These are phyloP conservation scores for Ricordea florida DNA, from an alignment of 92 coral and sea anemone species.

Conservation along the genomic window DNA sequence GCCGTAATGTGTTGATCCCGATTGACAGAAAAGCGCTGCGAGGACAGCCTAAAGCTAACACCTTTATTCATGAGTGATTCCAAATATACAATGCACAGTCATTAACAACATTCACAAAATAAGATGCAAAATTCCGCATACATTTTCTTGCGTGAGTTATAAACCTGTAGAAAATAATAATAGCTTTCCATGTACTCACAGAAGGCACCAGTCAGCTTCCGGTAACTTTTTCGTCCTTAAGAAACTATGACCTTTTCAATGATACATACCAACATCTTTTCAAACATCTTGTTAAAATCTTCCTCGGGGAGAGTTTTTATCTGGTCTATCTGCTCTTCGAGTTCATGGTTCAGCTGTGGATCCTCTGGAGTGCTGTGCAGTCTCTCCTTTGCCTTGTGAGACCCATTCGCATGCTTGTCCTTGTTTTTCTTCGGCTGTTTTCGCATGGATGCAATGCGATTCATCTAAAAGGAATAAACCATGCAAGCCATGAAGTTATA, in stretches of 20 bases:
- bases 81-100: too few species aligned
- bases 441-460: slow-evolving; percentile 84
- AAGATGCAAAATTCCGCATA: too few species aligned
- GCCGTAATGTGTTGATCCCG: too few species aligned
- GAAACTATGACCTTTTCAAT: neutral
- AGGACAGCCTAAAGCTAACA: too few species aligned
- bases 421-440: slow-evolving; percentile 52
- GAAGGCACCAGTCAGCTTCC: neutral
- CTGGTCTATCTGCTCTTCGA: slow-evolving; percentile 63
- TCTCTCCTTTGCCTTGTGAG: slow-evolving; percentile 71
- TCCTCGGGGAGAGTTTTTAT: slow-evolving; percentile 60
- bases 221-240: neutral
- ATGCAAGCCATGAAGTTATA: neutral
- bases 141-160: too few species aligned
- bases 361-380: slow-evolving; percentile 67
- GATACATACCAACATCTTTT: slow-evolving; percentile 82
- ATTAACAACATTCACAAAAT: too few species aligned
- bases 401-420: slow-evolving; percentile 57
- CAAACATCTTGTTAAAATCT: slow-evolving; percentile 79
- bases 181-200: too few species aligned
- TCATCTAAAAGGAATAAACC: slow-evolving; percentile 55
- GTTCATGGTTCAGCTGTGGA: slow-evolving; percentile 50
- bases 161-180: too few species aligned
- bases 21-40: too few species aligned
- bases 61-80: too few species aligned